These are phyloP conservation scores for Rhipidura dahli DNA, from an alignment of 2,113 vertebrate species.

Conservation along the genomic window DNA sequence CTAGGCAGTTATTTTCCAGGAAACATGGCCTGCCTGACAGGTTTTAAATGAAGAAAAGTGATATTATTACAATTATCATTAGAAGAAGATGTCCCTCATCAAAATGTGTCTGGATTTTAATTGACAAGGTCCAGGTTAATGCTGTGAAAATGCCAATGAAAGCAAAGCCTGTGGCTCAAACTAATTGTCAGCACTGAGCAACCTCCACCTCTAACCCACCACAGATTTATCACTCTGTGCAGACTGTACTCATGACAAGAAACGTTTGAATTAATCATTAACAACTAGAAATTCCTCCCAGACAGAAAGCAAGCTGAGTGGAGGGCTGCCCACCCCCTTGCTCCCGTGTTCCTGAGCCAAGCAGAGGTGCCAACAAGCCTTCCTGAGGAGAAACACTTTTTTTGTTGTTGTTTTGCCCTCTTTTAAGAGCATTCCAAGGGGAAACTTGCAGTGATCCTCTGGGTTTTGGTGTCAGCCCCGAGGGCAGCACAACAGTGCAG, in stretches of 20 bases:
- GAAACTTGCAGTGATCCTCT: background rate
- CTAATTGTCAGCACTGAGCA: slow-evolving; percentile 60
- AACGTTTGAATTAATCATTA: slow-evolving; percentile 46
- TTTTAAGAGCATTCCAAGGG: background rate
- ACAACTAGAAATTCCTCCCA: slow-evolving; percentile 31
- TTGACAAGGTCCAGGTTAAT: slow-evolving; percentile 64
- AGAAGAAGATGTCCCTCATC: slow-evolving; percentile 49
- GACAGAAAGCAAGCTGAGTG: background rate
- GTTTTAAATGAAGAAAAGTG: slow-evolving; percentile 54
- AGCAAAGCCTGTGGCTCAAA: slow-evolving; percentile 58
- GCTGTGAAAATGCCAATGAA: slow-evolving; percentile 63
- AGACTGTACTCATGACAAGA: slow-evolving; percentile 39
- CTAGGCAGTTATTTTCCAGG: slow-evolving; percentile 34
- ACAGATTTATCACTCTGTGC: slow-evolving; percentile 62
- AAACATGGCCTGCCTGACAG: slow-evolving; percentile 23
- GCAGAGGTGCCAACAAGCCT: background rate
- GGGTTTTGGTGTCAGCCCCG: background rate
- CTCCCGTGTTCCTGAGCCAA: background rate
- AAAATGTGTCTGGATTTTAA: slow-evolving; percentile 63
- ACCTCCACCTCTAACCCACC: slow-evolving; percentile 62
- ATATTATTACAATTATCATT: slow-evolving; percentile 59
- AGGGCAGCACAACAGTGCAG: background rate
- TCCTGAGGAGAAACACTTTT: background rate
- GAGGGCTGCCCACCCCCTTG: background rate
- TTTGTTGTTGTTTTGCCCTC: background rate